phyloP scores from a whole-genome alignment of 2,797 vertebrate species.

The Hylomyscus alleni region DNA sequence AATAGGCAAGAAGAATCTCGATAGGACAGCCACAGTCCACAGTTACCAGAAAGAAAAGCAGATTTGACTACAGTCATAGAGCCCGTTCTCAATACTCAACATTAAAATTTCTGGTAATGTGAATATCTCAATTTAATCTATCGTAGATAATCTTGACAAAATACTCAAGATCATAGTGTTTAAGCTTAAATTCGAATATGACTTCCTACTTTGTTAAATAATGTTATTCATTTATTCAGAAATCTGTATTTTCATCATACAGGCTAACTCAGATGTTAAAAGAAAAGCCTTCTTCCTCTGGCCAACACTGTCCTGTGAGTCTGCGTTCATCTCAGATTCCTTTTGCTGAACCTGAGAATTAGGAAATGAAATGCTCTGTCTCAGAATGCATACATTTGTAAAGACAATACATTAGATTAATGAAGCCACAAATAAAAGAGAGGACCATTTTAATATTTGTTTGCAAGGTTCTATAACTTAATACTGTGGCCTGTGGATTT shows the following conservation, averaged over 20 bases:
- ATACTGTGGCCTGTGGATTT: neutral
- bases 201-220: conserved; percentile 64
- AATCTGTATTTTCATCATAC: conserved; percentile 42
- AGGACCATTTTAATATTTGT: neutral
- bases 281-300: conserved; percentile 59
- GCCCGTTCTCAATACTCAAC: neutral
- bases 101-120: conserved; percentile 7
- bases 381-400: conserved; percentile 48
- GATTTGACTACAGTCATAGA: neutral
- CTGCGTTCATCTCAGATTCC: conserved; percentile 51
- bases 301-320: conserved; percentile 2
- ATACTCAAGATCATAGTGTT: neutral
- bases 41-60: conserved; percentile 53
- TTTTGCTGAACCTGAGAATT: conserved; percentile 51
- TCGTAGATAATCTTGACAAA: conserved; percentile 63
- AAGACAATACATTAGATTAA: neutral
- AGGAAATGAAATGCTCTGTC: conserved; percentile 64
- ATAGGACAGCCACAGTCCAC: neutral
- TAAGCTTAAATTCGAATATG: conserved; percentile 64
- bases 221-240: conserved; percentile 69
- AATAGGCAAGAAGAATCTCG: neutral
- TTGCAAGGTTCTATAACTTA: neutral
- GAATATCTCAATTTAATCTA: conserved; percentile 35
- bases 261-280: conserved; percentile 59
- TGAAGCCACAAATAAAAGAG: conserved; percentile 36